A percentile compares a stretch with the other conserved stretches of the same genome.
phyloP scores from a whole-genome alignment of 2,113 vertebrate species.

The Rynchops niger region DNA sequence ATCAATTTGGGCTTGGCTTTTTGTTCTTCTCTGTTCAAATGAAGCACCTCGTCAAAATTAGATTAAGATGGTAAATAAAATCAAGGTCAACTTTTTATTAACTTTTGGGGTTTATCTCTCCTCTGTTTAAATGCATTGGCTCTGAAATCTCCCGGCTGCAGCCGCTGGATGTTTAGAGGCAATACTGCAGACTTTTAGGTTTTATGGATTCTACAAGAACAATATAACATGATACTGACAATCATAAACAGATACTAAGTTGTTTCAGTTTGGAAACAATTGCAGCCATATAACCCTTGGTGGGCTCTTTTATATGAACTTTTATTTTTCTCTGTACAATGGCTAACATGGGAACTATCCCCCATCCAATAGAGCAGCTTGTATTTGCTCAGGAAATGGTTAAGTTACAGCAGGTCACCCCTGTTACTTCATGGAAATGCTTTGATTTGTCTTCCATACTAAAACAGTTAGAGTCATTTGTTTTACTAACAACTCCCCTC shows the following conservation, averaged over 20 bases:
- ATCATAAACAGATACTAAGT: constrained; percentile 77
- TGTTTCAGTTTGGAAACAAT: constrained; percentile 73
- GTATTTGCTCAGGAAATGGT: constrained; percentile 72
- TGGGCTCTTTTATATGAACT: constrained; percentile 75
- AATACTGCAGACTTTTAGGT: constrained; percentile 63
- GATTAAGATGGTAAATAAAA: constrained; percentile 41
- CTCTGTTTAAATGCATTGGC: not conserved
- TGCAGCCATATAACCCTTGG: constrained; percentile 73
- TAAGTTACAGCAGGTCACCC: constrained; percentile 62
- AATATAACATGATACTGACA: constrained; percentile 73
- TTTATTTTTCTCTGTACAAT: constrained; percentile 70
- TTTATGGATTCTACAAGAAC: constrained; percentile 77
- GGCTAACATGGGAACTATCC: constrained; percentile 63
- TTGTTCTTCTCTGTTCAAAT: constrained; percentile 38
- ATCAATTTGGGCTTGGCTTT: not conserved
- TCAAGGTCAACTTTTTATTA: constrained; percentile 39
- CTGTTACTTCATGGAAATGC: constrained; percentile 62
- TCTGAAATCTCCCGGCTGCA: not conserved
- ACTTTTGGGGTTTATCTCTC: not conserved
- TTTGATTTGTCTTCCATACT: constrained; percentile 71
- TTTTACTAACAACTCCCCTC: constrained; percentile 67
- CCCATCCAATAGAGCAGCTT: constrained; percentile 48
- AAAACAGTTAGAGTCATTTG: constrained; percentile 68
- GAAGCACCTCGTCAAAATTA: constrained; percentile 51
- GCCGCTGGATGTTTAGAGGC: constrained; percentile 39